These are phyloP conservation scores for Vireo griseus DNA, from an alignment of 2,797 vertebrate species.

Conservation along the genomic window DNA sequence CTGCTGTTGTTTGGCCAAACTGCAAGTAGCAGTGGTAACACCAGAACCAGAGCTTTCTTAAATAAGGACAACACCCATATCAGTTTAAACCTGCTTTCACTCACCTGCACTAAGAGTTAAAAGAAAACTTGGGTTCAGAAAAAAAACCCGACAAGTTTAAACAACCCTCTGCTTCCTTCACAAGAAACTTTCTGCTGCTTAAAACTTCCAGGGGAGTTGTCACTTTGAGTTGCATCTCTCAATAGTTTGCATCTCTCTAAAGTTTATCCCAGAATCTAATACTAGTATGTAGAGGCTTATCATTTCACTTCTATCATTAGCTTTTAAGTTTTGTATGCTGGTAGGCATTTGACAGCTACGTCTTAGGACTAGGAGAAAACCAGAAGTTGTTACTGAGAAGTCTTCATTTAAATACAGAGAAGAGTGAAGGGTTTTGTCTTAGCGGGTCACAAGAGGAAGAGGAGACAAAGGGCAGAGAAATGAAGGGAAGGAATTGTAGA, in stretches of 20 bases:
- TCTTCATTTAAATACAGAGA: not conserved
- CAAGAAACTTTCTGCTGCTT: not conserved
- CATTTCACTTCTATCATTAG: not conserved
- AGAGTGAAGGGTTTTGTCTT: not conserved
- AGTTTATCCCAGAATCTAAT: not conserved
- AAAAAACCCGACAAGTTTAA: not conserved
- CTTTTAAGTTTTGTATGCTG: not conserved
- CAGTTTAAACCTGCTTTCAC: not conserved
- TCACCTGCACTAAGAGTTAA: not conserved
- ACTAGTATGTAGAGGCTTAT: not conserved
- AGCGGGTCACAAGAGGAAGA: not conserved
- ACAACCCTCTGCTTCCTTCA: rapidly evolving
- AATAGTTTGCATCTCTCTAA: not conserved
- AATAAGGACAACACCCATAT: not conserved
- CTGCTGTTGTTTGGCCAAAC: not conserved
- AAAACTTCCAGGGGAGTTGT: not conserved
- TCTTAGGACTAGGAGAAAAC: not conserved
- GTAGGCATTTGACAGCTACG: not conserved
- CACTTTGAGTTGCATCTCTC: not conserved
- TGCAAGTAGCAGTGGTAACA: not conserved
- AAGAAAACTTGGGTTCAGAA: not conserved
- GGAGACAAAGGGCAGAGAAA: not conserved
- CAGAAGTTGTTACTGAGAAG: not conserved
- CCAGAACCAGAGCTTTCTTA: not conserved
- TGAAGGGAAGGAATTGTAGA: not conserved